Percentiles rank a stretch among this genome's conserved stretches.
Conservation (phyloP, 2,888 invertebrate species). For the Pollenia angustigena region DNA sequence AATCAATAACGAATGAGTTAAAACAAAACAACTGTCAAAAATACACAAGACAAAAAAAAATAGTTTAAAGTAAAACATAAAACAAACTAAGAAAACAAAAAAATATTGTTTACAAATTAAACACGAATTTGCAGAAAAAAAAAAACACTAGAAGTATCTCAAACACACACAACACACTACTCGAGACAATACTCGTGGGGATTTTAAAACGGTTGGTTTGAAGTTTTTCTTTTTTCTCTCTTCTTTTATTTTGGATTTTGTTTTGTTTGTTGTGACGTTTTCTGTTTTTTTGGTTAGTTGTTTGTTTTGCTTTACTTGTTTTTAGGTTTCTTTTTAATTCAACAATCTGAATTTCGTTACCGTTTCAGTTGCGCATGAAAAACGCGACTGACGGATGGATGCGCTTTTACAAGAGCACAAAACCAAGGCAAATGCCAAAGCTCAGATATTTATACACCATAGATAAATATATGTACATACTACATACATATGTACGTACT, state of each 20-base stretch:
- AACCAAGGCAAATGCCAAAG: constrained; percentile 73
- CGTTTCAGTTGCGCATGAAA: constrained; percentile 74
- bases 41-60: background rate
- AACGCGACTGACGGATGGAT: constrained; percentile 73
- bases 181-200: constrained; percentile 17
- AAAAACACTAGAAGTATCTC: constrained; percentile 37
- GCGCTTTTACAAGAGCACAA: constrained; percentile 72
- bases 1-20: constrained; percentile 42
- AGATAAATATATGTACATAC: background rate
- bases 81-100: constrained; percentile 21
- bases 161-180: constrained; percentile 50
- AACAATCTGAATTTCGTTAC: constrained; percentile 70
- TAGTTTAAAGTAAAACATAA: constrained; percentile 25
- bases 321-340: constrained; percentile 20
- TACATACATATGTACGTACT: background rate
- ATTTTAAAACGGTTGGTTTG: constrained; percentile 10
- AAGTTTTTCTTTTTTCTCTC: background rate
- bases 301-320: constrained; percentile 2
- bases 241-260: constrained; percentile 2
- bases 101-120: constrained; percentile 62
- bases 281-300: background rate
- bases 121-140: constrained; percentile 49
- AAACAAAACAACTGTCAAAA: constrained; percentile 19
- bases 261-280: constrained; percentile 32
- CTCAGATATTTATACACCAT: constrained; percentile 53